A percentile compares a stretch with the other conserved stretches of the same genome.
Conservation (phyloP, 2,113 vertebrate species). For the Cryptotis parvus region DNA sequence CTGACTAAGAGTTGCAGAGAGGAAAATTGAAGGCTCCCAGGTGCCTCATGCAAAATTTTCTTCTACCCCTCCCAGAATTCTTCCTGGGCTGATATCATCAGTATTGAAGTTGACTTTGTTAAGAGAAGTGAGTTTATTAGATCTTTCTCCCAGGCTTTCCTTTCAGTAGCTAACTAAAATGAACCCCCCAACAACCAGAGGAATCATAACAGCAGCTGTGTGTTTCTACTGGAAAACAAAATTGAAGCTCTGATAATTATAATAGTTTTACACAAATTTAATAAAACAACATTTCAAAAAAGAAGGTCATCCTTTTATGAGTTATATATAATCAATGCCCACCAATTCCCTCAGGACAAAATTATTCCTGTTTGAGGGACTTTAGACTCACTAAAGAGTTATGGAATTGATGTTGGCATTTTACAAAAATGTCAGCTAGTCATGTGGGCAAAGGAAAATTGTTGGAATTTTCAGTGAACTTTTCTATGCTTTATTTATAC, state of each 20-base stretch:
- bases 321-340: background rate
- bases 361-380: background rate
- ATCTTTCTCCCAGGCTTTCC: constrained; percentile 31
- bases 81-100: background rate
- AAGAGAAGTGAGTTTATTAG: background rate
- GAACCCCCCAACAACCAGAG: background rate
- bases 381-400: constrained; percentile 24
- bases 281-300: constrained; percentile 45
- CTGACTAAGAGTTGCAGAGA: constrained; percentile 30
- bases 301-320: background rate
- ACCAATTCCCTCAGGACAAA: background rate
- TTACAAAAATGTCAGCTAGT: background rate
- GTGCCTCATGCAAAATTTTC: background rate
- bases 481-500: constrained; percentile 36
- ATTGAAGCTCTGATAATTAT: background rate
- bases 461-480: background rate
- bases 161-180: constrained; percentile 18
- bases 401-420: background rate
- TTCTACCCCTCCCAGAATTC: background rate
- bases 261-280: constrained; percentile 6
- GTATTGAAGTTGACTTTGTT: constrained; percentile 1
- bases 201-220: background rate
- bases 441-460: constrained; percentile 40
- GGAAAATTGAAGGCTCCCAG: background rate
- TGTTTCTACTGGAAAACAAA: constrained; percentile 46